Evolutionary conservation across 2,797 vertebrate species (phyloP).

Genomic region (Emydoidea blandingii): DNA sequence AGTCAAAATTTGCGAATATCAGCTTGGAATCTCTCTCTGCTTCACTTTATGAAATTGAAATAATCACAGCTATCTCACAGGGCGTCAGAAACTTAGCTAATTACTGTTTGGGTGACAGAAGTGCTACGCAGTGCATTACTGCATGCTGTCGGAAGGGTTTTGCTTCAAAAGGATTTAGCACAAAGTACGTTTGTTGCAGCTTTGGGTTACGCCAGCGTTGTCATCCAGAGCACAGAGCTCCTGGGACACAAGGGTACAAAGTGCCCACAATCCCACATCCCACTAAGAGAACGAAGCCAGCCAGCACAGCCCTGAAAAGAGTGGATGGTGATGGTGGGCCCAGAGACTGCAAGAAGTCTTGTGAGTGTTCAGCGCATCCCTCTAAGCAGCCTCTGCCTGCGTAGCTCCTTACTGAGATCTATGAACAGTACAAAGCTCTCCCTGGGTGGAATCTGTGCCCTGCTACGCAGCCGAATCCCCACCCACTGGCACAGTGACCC

Average conservation of each 20-base stretch:
- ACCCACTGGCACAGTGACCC: conserved; percentile 19
- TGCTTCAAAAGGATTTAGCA: not conserved
- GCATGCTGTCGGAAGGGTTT: conserved; percentile 28
- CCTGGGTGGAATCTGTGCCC: conserved; percentile 42
- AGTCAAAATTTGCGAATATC: not conserved
- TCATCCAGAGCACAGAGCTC: not conserved
- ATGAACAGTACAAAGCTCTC: conserved; percentile 26
- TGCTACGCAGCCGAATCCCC: not conserved
- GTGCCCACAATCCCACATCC: not conserved
- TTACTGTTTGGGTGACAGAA: conserved; percentile 30
- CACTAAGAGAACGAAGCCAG: not conserved
- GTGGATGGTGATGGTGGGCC: not conserved
- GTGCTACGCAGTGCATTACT: not conserved
- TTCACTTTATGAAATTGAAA: not conserved
- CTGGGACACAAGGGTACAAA: conserved; percentile 6
- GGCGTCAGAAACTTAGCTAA: conserved; percentile 43
- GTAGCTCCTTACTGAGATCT: conserved; percentile 6
- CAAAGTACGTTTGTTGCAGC: conserved; percentile 27
- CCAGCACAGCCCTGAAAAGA: conserved; percentile 7
- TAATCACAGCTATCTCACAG: not conserved
- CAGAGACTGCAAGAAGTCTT: conserved; percentile 20
- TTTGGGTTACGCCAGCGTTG: not conserved
- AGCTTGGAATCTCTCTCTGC: not conserved
- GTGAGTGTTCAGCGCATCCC: not conserved
- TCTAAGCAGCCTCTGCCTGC: not conserved